These are phyloP conservation scores for Poecilobothrus nobilitatus DNA, from an alignment of 2,888 invertebrate genomes.

Conservation along the genomic window DNA sequence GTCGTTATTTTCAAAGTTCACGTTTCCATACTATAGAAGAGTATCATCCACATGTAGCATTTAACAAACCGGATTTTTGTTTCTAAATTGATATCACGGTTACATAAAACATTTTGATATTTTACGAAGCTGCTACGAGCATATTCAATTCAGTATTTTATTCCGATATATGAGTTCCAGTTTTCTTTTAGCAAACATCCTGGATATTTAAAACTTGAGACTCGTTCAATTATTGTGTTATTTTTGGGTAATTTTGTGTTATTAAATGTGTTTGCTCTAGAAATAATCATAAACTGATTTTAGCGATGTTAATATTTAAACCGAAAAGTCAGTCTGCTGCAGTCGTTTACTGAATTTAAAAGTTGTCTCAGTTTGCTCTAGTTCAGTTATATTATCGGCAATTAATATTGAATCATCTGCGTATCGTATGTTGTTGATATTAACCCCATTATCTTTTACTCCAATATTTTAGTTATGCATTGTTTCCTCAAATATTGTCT, in stretches of 20 bases:
- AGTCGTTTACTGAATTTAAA: neutral
- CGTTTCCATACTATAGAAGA: neutral
- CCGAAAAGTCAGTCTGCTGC: neutral
- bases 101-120: too few relatives aligned
- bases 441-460: neutral
- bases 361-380: neutral
- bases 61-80: neutral
- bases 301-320: neutral
- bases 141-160: neutral
- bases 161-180: neutral
- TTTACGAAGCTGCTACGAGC: neutral
- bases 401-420: neutral
- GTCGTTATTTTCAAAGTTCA: neutral
- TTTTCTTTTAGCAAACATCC: neutral
- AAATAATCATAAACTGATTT: neutral
- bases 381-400: neutral
- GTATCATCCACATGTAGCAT: neutral
- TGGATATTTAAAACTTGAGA: neutral
- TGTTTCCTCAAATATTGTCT: constrained; percentile 6
- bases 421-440: constrained; percentile 1
- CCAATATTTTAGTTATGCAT: neutral
- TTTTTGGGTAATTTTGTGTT: neutral
- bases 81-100: neutral
- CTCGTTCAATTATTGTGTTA: neutral
- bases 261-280: neutral